Evolutionary conservation across 2,888 invertebrate genomes (phyloP), one percentile per base, ranked within the genome.

Genomic region (Ceratothoa steindachneri): DNA sequence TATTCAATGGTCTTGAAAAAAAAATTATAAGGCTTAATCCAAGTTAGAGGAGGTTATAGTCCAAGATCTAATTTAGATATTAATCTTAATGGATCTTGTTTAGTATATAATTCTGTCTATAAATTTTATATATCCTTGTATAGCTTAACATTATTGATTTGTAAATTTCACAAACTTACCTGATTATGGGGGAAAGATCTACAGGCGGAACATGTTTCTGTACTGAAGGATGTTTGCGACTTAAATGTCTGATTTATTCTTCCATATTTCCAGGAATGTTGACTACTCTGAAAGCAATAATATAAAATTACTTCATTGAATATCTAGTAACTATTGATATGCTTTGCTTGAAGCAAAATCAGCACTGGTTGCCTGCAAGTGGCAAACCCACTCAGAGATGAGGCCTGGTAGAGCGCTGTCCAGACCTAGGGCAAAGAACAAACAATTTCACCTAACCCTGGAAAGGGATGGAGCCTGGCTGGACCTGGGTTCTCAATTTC

Each of bases 181-280:
- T 77, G 31, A 31, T 60, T 75, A 29, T 75, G 75, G 22, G 66
- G 67, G 69, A 75, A 75, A 31, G 77, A 75, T 30, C 73, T 67
- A 53, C 77, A 78, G 2, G 77, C 77, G 19, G 74, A 67, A 71
- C 77, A 78, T 12, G 72, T 71, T n/a, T 77, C 77, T 31, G 51
- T 72, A 27, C 55, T 29, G 55, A 60, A 41, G 76, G 72, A 27
- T 71, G 30, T 9, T 29, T 65, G 72, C 81, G 22, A 60, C 31
- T 30, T 71, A 29, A 19, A 67, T 65, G 30, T 9, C 55, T 55
- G 19, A 19, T 55, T 22, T 12, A 55, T 55, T 55, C 55, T 55
- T 55, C 55, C 55, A 55, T 55, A 55, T 55, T 55, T 55, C 55
- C 55, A 55, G 24, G 9, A 12, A 55, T 19, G 19, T 55, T 55